phyloP scores from a whole-genome alignment of 2,888 invertebrate genomes.

The Tipula confusa region DNA sequence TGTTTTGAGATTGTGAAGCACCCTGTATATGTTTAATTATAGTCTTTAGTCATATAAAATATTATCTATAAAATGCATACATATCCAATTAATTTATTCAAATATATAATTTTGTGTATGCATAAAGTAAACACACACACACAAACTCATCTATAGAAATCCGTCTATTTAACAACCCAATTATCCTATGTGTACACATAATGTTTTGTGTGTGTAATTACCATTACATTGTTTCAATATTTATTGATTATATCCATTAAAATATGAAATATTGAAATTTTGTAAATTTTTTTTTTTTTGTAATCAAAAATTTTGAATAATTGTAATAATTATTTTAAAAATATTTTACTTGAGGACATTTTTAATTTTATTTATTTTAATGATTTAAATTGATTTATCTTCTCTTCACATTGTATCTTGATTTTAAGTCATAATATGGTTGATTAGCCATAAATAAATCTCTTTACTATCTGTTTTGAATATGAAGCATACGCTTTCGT shows the following conservation, averaged over 20 bases:
- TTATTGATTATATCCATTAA: slow-evolving; percentile 21
- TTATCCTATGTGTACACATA: not conserved
- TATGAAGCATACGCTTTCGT: too few relatives aligned
- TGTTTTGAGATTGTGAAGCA: too few relatives aligned
- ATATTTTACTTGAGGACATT: not conserved
- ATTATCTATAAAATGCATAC: not conserved
- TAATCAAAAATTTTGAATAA: not conserved
- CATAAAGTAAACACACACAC: too few relatives aligned
- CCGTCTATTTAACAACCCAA: slow-evolving; percentile 8
- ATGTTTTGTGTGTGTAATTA: not conserved
- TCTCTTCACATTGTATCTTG: not conserved
- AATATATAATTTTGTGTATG: not conserved
- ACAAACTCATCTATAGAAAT: too few relatives aligned
- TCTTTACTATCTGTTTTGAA: too few relatives aligned
- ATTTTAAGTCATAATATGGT: too few relatives aligned
- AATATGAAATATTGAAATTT: slow-evolving; percentile 5
- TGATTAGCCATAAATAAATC: too few relatives aligned
- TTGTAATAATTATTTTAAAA: not conserved
- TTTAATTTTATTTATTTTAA: not conserved
- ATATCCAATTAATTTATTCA: not conserved
- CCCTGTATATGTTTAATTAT: not conserved
- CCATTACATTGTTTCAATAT: slow-evolving; percentile 9
- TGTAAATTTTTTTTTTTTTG: not conserved
- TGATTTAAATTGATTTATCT: not conserved
- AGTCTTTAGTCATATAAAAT: not conserved